Conservation (phyloP, 1,140 invertebrate genomes). For the Aporrectodea caliginosa region DNA sequence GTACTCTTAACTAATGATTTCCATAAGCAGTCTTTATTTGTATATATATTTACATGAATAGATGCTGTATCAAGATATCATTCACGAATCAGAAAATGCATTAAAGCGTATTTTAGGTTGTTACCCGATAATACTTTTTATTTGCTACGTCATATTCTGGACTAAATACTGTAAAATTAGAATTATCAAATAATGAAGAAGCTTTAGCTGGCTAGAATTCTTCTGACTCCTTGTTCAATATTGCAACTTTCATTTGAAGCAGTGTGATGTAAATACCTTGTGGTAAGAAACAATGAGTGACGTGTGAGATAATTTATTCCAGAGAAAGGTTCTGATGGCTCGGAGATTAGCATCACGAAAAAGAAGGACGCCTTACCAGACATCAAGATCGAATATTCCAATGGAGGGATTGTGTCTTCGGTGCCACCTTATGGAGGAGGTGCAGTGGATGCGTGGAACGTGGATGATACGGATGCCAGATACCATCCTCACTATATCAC, state of each 20-base stretch:
- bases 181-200: too few species aligned
- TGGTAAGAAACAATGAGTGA: neutral
- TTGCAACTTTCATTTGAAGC: neutral
- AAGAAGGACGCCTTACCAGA: neutral
- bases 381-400: neutral
- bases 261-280: neutral
- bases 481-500: neutral
- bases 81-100: too few species aligned
- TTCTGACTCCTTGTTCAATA: neutral
- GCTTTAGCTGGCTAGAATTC: too few species aligned
- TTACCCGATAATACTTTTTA: too few species aligned
- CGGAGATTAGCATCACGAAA: neutral
- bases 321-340: neutral
- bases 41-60: neutral
- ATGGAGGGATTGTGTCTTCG: neutral
- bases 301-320: neutral
- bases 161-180: too few species aligned
- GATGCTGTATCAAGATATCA: too few species aligned
- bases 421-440: neutral
- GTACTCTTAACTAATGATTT: neutral
- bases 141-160: too few species aligned
- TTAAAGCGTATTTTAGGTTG: too few species aligned
- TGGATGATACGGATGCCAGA: neutral
- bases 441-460: neutral
- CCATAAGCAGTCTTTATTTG: neutral